Percentiles rank a stretch among this genome's conserved stretches.
phyloP scores from a whole-genome alignment of 2,113 vertebrate species.

The Toxotes chatareus region DNA sequence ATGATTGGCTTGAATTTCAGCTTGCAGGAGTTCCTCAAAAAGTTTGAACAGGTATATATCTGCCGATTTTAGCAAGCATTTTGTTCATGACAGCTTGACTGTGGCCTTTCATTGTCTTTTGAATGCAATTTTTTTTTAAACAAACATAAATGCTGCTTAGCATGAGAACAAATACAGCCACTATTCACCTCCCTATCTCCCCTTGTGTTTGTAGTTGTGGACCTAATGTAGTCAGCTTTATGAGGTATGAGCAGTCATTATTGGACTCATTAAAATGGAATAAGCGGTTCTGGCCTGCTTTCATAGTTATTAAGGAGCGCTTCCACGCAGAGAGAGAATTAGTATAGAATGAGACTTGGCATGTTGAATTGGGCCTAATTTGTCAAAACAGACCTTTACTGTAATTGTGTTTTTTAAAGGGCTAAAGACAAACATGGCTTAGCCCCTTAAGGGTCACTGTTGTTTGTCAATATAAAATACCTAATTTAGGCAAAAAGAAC shows the following conservation, averaged over 20 bases:
- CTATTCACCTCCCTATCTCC: neutral
- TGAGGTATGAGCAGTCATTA: constrained; percentile 68
- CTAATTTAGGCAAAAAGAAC: neutral
- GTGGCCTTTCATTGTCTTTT: neutral
- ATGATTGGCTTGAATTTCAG: constrained; percentile 97
- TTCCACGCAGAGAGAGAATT: constrained; percentile 52
- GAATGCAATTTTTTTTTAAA: neutral
- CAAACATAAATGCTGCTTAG: neutral
- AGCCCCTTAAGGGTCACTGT: constrained; percentile 10
- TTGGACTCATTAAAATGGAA: constrained; percentile 75
- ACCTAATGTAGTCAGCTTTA: constrained; percentile 60
- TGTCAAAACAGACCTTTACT: constrained; percentile 53
- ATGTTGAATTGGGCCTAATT: constrained; percentile 48
- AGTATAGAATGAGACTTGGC: constrained; percentile 37
- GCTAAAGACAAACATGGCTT: constrained; percentile 27
- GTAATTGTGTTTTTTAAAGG: constrained; percentile 37
- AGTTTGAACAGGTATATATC: constrained; percentile 94
- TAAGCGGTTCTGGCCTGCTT: constrained; percentile 57
- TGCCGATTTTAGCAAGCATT: constrained; percentile 7
- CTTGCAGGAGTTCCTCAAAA: constrained; percentile 91
- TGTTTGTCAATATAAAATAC: constrained; percentile 8
- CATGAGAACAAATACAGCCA: constrained; percentile 24
- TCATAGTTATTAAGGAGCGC: constrained; percentile 51
- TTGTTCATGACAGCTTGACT: neutral
- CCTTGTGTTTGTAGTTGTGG: constrained; percentile 36